Conservation (phyloP, 2,113 vertebrate genomes). For the Hyla sarda region DNA sequence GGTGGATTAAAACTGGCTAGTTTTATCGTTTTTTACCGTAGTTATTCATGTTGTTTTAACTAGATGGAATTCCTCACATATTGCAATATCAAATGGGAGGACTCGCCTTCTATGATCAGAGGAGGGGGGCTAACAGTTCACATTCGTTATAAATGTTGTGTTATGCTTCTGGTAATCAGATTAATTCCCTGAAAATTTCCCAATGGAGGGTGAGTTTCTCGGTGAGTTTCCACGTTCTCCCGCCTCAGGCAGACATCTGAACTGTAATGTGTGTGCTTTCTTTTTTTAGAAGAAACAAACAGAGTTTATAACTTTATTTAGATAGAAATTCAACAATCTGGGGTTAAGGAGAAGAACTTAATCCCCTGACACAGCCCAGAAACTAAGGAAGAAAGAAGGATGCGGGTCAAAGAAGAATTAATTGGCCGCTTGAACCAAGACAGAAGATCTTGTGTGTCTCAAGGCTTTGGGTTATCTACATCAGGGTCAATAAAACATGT, state of each 20-base stretch:
- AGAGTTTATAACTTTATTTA: conserved; percentile 53
- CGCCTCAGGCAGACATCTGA: conserved; percentile 42
- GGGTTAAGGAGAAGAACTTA: conserved; percentile 10
- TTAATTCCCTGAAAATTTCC: conserved; percentile 36
- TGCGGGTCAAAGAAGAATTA: conserved; percentile 28
- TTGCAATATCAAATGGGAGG: conserved; percentile 5
- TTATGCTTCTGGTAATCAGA: conserved; percentile 44
- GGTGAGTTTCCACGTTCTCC: not conserved
- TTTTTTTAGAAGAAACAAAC: conserved; percentile 44
- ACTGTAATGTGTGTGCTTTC: conserved; percentile 33
- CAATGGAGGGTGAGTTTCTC: conserved; percentile 16
- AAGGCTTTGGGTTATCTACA: conserved; percentile 12
- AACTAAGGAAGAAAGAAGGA: not conserved
- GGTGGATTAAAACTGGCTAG: not conserved
- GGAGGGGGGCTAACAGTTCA: not conserved
- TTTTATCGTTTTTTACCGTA: conserved; percentile 27
- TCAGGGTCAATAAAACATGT: conserved; percentile 7
- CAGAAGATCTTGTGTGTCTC: not conserved
- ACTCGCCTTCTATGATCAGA: not conserved
- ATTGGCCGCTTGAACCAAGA: not conserved
- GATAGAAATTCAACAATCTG: conserved; percentile 24
- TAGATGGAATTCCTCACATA: conserved; percentile 24
- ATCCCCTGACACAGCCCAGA: conserved; percentile 31
- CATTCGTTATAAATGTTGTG: conserved; percentile 14
- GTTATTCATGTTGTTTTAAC: not conserved